phyloP scores from a whole-genome alignment of 1,140 invertebrate species.

The Phocides pigmalion region DNA sequence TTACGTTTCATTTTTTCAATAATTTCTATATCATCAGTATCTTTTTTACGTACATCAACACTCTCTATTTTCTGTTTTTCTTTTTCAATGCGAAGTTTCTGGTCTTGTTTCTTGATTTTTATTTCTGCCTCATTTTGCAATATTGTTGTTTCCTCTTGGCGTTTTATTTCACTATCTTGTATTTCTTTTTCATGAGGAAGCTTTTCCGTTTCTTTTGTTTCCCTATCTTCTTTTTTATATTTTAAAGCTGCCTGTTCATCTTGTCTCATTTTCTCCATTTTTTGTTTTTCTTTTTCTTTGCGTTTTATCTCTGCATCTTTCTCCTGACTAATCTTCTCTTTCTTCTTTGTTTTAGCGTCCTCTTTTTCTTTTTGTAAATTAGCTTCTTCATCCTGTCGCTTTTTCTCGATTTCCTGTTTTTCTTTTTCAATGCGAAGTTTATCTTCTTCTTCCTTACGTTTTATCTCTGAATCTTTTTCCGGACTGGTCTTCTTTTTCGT shows the following conservation, averaged over 20 bases:
- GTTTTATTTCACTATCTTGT: not conserved
- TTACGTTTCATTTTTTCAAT: not conserved
- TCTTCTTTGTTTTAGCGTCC: not conserved
- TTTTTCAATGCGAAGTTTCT: not conserved
- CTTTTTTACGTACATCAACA: not conserved
- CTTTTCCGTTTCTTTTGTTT: no score
- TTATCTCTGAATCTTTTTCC: no score
- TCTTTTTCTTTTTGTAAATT: slow-evolving; percentile 2
- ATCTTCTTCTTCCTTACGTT: not conserved
- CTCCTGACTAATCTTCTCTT: no score
- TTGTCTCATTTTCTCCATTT: no score
- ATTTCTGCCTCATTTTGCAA: not conserved
- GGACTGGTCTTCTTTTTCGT: not conserved
- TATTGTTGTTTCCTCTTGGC: not conserved
- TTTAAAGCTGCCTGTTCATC: no score
- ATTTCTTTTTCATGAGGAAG: not conserved
- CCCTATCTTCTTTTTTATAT: no score
- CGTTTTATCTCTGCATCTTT: not conserved
- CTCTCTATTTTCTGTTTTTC: not conserved
- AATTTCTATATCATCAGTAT: no score
- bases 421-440: not conserved
- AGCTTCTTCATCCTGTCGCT: not conserved
- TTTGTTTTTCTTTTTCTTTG: not conserved
- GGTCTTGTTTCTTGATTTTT: not conserved
- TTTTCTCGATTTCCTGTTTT: slow-evolving; percentile 1